Evolutionary conservation across 2,797 vertebrate species (phyloP).

Genomic region (Halcyon smyrnensis): DNA sequence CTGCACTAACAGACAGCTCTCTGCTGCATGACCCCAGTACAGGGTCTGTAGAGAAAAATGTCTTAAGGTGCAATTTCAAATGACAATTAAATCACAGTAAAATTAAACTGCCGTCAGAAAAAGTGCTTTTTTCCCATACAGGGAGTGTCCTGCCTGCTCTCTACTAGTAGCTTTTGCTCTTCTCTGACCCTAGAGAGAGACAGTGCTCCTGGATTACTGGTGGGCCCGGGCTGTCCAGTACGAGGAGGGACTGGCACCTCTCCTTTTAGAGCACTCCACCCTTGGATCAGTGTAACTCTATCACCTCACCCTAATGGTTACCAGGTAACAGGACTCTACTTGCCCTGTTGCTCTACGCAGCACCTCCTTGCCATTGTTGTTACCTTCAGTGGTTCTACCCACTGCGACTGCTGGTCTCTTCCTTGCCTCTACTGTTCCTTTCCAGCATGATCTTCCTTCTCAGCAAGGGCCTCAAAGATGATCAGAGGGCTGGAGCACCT

Average conservation of each 20-base stretch:
- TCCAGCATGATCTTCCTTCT: background rate
- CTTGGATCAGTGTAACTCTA: background rate
- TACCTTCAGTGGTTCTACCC: background rate
- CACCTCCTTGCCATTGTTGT: background rate
- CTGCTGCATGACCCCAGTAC: background rate
- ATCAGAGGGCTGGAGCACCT: no score
- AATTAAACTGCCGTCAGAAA: background rate
- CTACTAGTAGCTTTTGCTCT: background rate
- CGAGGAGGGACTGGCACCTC: background rate
- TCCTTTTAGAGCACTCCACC: background rate
- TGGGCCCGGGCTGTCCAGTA: background rate
- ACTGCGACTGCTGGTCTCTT: background rate
- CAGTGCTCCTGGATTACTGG: background rate
- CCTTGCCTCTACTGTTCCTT: background rate
- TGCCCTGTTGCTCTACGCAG: background rate
- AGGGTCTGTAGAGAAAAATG: background rate
- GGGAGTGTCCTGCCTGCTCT: background rate
- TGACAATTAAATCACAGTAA: background rate
- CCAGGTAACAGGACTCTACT: background rate
- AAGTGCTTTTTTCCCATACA: background rate
- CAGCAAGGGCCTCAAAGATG: no score
- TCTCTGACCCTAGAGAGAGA: background rate
- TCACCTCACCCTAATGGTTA: background rate
- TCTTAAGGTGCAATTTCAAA: background rate
- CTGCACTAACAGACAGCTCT: background rate